Base-by-base conservation (phyloP, 2,888 invertebrate genomes). In the Lacanobia oleracea region DNA sequence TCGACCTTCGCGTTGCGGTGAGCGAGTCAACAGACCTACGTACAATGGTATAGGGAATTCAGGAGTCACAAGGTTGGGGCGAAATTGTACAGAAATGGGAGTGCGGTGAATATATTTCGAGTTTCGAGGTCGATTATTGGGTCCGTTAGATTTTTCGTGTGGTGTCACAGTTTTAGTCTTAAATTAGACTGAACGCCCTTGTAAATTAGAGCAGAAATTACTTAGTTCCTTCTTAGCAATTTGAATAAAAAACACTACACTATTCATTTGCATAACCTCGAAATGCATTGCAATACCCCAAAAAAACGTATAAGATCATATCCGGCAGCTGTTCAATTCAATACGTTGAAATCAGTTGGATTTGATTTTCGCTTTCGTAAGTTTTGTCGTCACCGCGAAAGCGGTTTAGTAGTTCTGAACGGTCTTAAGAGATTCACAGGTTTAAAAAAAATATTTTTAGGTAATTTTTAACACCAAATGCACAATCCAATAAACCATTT, bases 1-100 rank as follows among this genome's bases (percentile, higher is more conserved):
- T 67, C 82, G 88, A 87, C 91, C 91, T 90, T 90, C 88, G 84
- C 71, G 78, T 83, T 84, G 88, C 82, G 85, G 86, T 86, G 77
- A 84, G 81, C 84, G 83, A 84, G 81, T 86, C 83, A 75, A 75
- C 77, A 72, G 77, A 77, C 74, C 73, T 77, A 86, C 72, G 81
- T 77, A 75, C n/a, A 57, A 64, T 57, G 62, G 60, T 67, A 67
- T 33, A 69, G 68, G 69, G 67, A 84, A 82, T 79, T 79, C 72
- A 40, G 72, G 72, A 79, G 69, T 64, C 64, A 61, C 57, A 73
- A 66, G 61, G 72, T 66, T 80, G 51, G 40, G 53, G 27, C 64
- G 73, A 82, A 72, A 61, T 67, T 63, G 43, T 65, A 68, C 14
- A 6, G 45, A 48, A 56, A 33, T 40, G 56, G n/a, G 51, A 57